These are phyloP conservation scores for Paracyclopina nana DNA, from an alignment of 1,140 invertebrate species.

Conservation along the genomic window DNA sequence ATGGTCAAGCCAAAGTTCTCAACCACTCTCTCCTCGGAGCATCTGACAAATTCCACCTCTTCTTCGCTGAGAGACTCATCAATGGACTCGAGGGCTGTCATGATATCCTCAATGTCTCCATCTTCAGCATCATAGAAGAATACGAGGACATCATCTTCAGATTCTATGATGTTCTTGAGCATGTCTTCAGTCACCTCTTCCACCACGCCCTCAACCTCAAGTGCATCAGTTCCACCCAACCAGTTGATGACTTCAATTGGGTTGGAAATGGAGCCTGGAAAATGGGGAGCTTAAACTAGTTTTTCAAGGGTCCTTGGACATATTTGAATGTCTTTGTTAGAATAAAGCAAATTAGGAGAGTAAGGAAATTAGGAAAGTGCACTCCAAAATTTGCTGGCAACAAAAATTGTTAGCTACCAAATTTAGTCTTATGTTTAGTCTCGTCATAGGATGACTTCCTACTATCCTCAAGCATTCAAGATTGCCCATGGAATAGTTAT, in stretches of 20 bases:
- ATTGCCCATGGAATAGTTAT: too few species aligned
- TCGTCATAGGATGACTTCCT: too few species aligned
- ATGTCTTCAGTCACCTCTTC: slow-evolving; percentile 75
- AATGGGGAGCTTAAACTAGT: too few species aligned
- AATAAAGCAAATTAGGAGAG: too few species aligned
- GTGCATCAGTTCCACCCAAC: slow-evolving; percentile 69
- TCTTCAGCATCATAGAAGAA: slow-evolving; percentile 44
- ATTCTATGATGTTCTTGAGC: slow-evolving; percentile 62
- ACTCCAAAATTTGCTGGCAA: too few species aligned
- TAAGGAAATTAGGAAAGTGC: too few species aligned
- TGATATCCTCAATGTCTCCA: neutral
- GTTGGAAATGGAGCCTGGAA: slow-evolving; percentile 63
- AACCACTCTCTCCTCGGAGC: slow-evolving; percentile 41
- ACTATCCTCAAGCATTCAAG: too few species aligned
- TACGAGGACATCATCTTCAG: slow-evolving; percentile 59
- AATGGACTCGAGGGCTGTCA: slow-evolving; percentile 24
- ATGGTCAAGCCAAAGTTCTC: slow-evolving; percentile 64
- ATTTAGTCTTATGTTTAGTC: too few species aligned
- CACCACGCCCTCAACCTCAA: slow-evolving; percentile 73
- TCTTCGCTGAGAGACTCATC: slow-evolving; percentile 77
- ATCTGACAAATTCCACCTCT: slow-evolving; percentile 67
- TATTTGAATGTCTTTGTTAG: too few species aligned
- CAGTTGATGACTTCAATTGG: slow-evolving; percentile 63
- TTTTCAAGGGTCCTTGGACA: too few species aligned
- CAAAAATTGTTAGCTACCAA: too few species aligned